These are phyloP conservation scores for Rhinolophus ferrumequinum DNA, from an alignment of 2,113 vertebrate genomes.

Conservation along the genomic window DNA sequence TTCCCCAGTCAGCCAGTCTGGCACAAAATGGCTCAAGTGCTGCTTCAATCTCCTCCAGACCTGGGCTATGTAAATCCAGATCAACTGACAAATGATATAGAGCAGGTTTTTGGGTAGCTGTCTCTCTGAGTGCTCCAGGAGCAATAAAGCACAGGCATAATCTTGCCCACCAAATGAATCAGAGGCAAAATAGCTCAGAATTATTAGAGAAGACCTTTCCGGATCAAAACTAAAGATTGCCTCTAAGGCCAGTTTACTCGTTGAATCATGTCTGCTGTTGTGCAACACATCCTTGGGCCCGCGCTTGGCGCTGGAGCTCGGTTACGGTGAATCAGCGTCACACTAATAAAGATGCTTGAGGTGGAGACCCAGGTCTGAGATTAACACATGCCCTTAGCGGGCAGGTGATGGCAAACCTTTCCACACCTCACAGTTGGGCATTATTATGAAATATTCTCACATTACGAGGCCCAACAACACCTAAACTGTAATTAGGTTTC, in stretches of 20 bases:
- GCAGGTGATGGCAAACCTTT: background rate
- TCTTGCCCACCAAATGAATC: background rate
- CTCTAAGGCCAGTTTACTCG: background rate
- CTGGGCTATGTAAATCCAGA: background rate
- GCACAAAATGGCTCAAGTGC: conserved; percentile 8
- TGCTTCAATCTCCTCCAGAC: background rate
- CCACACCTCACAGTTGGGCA: background rate
- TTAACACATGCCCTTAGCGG: background rate
- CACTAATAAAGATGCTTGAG: background rate
- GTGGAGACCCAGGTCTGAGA: conserved; percentile 49
- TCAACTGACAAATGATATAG: background rate
- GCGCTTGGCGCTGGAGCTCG: background rate
- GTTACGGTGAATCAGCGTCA: conserved; percentile 43
- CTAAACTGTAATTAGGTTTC: background rate
- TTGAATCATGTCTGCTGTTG: background rate
- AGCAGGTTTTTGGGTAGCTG: background rate
- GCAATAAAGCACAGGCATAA: background rate
- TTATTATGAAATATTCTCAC: background rate
- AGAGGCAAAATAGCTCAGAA: background rate
- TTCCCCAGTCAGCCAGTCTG: background rate
- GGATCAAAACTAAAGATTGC: background rate
- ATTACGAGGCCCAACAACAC: background rate
- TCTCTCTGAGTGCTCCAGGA: background rate
- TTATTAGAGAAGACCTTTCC: background rate
- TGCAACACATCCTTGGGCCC: background rate